Evolutionary conservation across 2,113 vertebrate species (phyloP), one percentile per base, ranked within the genome.

Genomic region (Daboia siamensis): DNA sequence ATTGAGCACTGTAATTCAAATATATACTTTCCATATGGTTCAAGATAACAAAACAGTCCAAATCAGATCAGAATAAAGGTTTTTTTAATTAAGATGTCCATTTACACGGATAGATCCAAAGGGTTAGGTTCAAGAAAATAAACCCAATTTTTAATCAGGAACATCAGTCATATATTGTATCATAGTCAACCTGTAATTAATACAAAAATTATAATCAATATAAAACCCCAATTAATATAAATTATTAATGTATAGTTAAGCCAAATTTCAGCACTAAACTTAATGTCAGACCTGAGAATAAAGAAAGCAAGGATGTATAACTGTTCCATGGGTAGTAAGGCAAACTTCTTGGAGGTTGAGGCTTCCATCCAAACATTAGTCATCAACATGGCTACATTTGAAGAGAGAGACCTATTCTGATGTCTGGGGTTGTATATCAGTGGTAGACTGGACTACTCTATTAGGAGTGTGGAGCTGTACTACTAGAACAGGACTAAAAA

Each of bases 51-150:
- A 33, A 86, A 69, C 54, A 92, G 61, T 87, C 51, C 17, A 11
- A 33, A 69, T 69, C 64, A 91, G 23, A 39, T 95, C 92, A 90
- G 0, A 87, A 91, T 57, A 46, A 91, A 91, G 51, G 54, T 52
- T 91, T n/a, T 96, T 86, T 95, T 94, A 96, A 94, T 95, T 9
- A 96, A 95, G 94, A 95, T 54, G 93, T 13, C 48, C 92, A 93
- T 93, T 95, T 95, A 93, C 91, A 96, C 0, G 0, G 95, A 95
- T 93, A 95, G 93, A 95, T 95, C 33, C 84, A 95, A 95, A 95
- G 91, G 1, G 0, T 93, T 91, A 91, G 10, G 12, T n/a, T 64
- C 44, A 88, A 80, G 52, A 86, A 90, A 87, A 91, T 29, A 51
- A 61, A 46, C n/a, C 24, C 8, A 52, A 13, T 89, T 94, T 91